Base-by-base conservation (phyloP, 2,888 invertebrate genomes). In the Epinotia ramella region DNA sequence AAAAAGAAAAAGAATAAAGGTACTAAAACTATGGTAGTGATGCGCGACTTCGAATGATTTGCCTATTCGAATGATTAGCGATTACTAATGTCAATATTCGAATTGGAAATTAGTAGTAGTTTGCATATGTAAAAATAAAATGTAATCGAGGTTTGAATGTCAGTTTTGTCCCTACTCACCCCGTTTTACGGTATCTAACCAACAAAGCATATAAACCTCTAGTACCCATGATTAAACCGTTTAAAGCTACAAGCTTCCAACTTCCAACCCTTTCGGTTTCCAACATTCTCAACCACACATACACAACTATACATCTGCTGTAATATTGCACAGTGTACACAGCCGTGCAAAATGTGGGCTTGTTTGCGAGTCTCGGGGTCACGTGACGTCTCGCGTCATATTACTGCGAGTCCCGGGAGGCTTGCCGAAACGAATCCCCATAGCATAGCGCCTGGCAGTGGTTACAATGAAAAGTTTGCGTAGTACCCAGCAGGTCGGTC, bases 331-430 rank as follows among this genome's bases (percentile, higher is more conserved):
- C 1, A 49, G 13, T 53, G n/a, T n/a, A 53, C 53, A 53, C 16
- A 13, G n/a, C 7, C n/a, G 53, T 53, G 9, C 40, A n/a, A n/a
- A 16, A 49, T 33, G n/a, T 60, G 16, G 24, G 57, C 12, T 40
- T 59, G 74, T 56, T 65, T 59, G 74, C 69, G 64, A 33, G 28
- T 57, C 46, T 64, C 40, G 53, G 56, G 63, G 66, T 73, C 73
- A 63, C 64, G 73, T 73, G 56, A 44, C 66, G 73, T 67, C 57
- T 69, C 73, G 56, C 68, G 73, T 74, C 74, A 70, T 74, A 74
- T 74, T 74, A 64, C 73, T 63, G 63, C 18, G 33, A n/a, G 68
- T 73, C 74, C 64, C 74, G 33, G 28, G 74, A 74, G 73, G 44
- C 24, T 40, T 13, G 24, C 53, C 44, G 72, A 64, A 64, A 73